Evolutionary conservation across 2,797 vertebrate species (phyloP).

Genomic region (Diceros bicornis): DNA sequence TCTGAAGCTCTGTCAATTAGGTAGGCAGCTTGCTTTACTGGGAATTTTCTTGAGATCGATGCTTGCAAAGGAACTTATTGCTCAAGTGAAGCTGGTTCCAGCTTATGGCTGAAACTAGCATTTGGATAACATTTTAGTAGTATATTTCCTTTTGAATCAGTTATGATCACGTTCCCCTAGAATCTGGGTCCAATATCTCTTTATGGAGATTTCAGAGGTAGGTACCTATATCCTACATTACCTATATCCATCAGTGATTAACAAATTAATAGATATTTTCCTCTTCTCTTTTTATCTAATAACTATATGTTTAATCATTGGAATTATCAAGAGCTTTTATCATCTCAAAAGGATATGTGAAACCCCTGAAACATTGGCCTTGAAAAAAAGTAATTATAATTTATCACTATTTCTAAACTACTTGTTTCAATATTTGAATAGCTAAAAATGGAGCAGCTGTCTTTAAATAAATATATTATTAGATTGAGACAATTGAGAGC

Average conservation of each 20-base stretch:
- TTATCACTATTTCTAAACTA: conserved; percentile 27
- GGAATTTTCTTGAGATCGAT: not conserved
- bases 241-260: not conserved
- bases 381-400: not conserved
- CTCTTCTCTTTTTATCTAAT: not conserved
- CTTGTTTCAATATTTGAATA: conserved; percentile 11
- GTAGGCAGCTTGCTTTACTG: conserved; percentile 33
- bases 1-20: not conserved
- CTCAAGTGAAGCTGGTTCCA: not conserved
- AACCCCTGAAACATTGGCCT: not conserved
- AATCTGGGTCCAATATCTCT: not conserved
- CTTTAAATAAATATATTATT: not conserved
- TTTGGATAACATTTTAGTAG: not conserved
- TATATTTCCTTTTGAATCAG: not conserved
- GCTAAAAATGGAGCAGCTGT: not conserved
- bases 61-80: not conserved
- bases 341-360: conserved; percentile 20
- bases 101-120: not conserved
- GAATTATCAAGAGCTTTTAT: not conserved
- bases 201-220: not conserved
- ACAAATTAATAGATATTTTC: not conserved
- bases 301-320: not conserved
- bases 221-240: not conserved
- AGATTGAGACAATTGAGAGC: not conserved
- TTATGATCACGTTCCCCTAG: not conserved